These are phyloP conservation scores for Agrotis puta DNA, from an alignment of 2,888 invertebrate species.

Conservation along the genomic window DNA sequence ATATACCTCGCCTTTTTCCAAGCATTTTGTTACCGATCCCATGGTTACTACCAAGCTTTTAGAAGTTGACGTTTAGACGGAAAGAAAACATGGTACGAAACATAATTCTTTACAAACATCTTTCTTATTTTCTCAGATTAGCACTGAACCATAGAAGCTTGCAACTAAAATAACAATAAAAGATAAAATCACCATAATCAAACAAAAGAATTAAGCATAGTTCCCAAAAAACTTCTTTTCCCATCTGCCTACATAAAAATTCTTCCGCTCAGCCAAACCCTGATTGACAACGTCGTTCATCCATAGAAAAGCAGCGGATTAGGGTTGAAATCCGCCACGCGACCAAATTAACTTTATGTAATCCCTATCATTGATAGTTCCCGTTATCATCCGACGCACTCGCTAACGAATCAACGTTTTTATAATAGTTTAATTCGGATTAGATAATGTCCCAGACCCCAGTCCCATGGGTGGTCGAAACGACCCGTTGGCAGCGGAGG, in stretches of 20 bases:
- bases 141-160: neutral
- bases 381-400: slow-evolving; percentile 83
- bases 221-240: slow-evolving; percentile 49
- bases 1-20: too few relatives aligned
- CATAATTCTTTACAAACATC: neutral
- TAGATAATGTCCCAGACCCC: slow-evolving; percentile 80
- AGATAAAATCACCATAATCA: slow-evolving; percentile 21
- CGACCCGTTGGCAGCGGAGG: slow-evolving; percentile 67
- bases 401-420: slow-evolving; percentile 80
- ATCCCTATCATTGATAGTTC: slow-evolving; percentile 80
- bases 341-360: slow-evolving; percentile 89
- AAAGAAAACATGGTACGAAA: neutral
- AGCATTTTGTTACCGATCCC: too few relatives aligned
- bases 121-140: slow-evolving; percentile 5
- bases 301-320: slow-evolving; percentile 70
- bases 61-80: rapidly evolving
- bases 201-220: slow-evolving; percentile 39
- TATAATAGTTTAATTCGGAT: slow-evolving; percentile 88
- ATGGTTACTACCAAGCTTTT: neutral
- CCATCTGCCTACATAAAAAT: slow-evolving; percentile 55
- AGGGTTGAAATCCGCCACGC: slow-evolving; percentile 81
- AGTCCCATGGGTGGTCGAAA: slow-evolving; percentile 84
- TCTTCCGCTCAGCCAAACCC: slow-evolving; percentile 56
- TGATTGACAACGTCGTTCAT: slow-evolving; percentile 80
- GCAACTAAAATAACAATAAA: slow-evolving; percentile 16